Percentiles rank a stretch among this genome's conserved stretches.
These are phyloP conservation scores for Ceratoteleas bidentatus DNA, from an alignment of 1,140 invertebrate species.

Conservation along the genomic window DNA sequence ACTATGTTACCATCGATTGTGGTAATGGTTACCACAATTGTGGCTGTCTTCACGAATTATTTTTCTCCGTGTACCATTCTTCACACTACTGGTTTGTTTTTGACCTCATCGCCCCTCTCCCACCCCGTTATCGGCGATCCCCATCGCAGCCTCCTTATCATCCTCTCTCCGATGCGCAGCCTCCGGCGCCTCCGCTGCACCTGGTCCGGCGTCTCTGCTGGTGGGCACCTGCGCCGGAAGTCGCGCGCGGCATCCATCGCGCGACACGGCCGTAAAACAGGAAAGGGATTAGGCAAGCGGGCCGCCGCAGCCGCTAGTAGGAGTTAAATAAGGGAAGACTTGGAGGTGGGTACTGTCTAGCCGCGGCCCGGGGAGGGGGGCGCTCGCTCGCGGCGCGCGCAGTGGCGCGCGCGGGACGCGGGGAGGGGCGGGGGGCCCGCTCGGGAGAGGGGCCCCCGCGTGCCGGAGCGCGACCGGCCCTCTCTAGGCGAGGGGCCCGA, in stretches of 20 bases:
- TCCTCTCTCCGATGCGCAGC: no score
- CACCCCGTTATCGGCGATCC: no score
- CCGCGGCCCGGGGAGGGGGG: constrained; percentile 30
- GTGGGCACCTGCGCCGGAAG: constrained; percentile 68
- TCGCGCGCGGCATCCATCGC: constrained; percentile 68
- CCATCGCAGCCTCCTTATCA: no score
- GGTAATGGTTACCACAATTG: no score
- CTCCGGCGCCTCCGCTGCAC: constrained; percentile 29
- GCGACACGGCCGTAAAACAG: constrained; percentile 58
- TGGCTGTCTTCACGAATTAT: no score
- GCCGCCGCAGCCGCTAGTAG: constrained; percentile 57
- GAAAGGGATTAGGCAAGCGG: constrained; percentile 67
- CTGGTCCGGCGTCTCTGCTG: constrained; percentile 48
- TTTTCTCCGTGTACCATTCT: no score
- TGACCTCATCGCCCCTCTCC: no score
- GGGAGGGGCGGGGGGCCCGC: constrained; percentile 15
- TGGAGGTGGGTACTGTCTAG: constrained; percentile 61
- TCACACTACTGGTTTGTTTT: no score
- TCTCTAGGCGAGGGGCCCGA: constrained; percentile 71
- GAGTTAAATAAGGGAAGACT: constrained; percentile 64
- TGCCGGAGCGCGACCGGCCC: constrained; percentile 81
- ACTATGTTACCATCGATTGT: no score
- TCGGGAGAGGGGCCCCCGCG: constrained; percentile 71
- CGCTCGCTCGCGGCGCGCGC: background rate
- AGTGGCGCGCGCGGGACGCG: constrained; percentile 5